Percentiles rank a stretch among this genome's conserved stretches.
Evolutionary conservation across 2,113 vertebrate species (phyloP).

Genomic region (Sporophila hypoxantha): DNA sequence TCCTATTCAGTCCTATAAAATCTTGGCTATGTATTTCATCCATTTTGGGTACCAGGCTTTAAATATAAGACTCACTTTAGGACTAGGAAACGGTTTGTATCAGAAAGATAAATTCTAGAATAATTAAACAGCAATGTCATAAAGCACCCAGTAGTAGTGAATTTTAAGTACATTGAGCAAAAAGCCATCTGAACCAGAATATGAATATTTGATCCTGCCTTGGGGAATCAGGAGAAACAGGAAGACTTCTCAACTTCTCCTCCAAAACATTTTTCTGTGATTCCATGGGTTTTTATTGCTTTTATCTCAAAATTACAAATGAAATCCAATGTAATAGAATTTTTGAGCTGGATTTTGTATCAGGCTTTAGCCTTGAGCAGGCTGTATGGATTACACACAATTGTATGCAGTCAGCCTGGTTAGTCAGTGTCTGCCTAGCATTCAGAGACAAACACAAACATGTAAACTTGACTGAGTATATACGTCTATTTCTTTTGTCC

Average conservation of each 20-base stretch:
- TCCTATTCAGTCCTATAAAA: not conserved
- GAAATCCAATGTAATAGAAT: not conserved
- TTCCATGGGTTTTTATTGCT: not conserved
- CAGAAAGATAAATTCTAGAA: not conserved
- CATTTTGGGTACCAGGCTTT: not conserved
- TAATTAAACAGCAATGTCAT: not conserved
- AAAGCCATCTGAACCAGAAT: not conserved
- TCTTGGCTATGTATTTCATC: not conserved
- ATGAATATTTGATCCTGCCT: not conserved
- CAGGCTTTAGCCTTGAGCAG: not conserved
- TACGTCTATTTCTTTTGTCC: not conserved
- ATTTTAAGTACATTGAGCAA: not conserved
- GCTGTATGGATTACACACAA: not conserved
- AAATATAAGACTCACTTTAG: not conserved
- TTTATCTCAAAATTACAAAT: not conserved
- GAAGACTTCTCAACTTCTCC: not conserved
- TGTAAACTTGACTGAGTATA: not conserved
- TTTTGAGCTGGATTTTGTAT: not conserved
- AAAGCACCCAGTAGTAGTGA: not conserved
- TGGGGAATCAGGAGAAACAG: not conserved
- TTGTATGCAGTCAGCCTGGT: not conserved
- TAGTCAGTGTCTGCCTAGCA: not conserved
- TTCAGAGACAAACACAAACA: not conserved
- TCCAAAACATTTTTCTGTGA: not conserved
- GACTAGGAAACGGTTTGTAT: not conserved